phyloP scores from a whole-genome alignment of 2,797 vertebrate genomes.

The Manis javanica region DNA sequence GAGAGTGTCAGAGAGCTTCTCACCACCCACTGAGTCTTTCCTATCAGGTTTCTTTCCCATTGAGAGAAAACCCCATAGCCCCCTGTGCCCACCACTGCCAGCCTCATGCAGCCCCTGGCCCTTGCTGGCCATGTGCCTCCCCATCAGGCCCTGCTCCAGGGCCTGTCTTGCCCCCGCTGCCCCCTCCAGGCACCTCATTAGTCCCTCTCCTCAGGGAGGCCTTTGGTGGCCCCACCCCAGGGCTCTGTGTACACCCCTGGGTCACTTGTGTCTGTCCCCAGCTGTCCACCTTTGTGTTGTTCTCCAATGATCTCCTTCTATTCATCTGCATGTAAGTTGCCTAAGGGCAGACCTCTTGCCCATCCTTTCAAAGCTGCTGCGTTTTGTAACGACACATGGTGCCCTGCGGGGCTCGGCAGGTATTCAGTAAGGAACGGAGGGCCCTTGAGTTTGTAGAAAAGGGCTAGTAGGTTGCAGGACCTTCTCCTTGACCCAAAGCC shows the following conservation, averaged over 20 bases:
- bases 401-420: fast-evolving
- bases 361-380: fast-evolving
- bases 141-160: neutral
- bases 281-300: fast-evolving
- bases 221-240: too few relatives aligned
- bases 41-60: too few relatives aligned
- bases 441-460: neutral
- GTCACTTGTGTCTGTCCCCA: fast-evolving
- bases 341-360: neutral
- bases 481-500: neutral
- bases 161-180: neutral
- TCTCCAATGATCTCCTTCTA: neutral
- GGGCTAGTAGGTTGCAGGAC: neutral
- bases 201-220: neutral
- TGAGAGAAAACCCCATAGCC: too few relatives aligned
- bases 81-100: too few relatives aligned
- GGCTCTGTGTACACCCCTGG: fast-evolving
- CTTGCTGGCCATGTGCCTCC: fast-evolving
- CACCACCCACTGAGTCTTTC: too few relatives aligned
- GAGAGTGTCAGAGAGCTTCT: too few relatives aligned
- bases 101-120: too few relatives aligned
- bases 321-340: fast-evolving
- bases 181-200: too few relatives aligned
- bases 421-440: fast-evolving
- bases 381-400: fast-evolving